Evolutionary conservation across 1,140 invertebrate species (phyloP), one percentile per base, ranked within the genome.

Genomic region (Campoletis sonorensis): DNA sequence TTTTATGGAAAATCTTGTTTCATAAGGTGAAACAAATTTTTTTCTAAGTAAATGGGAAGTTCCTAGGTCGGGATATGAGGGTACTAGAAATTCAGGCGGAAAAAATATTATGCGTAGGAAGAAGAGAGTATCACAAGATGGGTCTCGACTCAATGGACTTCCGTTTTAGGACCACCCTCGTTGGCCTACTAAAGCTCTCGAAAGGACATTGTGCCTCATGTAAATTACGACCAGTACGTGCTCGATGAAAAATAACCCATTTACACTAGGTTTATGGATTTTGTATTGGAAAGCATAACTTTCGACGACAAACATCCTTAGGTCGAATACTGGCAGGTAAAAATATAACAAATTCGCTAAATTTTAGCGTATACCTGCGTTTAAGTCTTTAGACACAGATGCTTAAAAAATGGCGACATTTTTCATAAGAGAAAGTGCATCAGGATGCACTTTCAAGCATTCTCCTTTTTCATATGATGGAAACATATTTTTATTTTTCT

Each of bases 131-230:
- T 30, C 4, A 70, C 49, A 70, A 49, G 40, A 68, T 49, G 23
- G 54, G 70, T 27, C 71, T 58, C 30, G 16, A 40, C 68, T 82
- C 82, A 81, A 80, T 85, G 64, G 82, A 85, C 84, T 85, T 85
- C 82, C 82, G 70, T 81, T 51, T 51, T 73, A 15, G 71, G 75
- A 85, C 81, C 84, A 85, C 84, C 85, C 82, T 72, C 76, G 11
- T 45, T 70, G 64, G 37, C 61, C 58, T 64, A 33, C 18, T 67
- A 40, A 64, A 79, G 61, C 58, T 67, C 67, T n/a, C 16, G 1
- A 58, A 21, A 21, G 5, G 18, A 58, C 18, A 58, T 23, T 58
- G 18, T 58, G 21, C 21, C 18, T 23, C 3, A 7, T n/a, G 21
- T 58, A 21, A 5, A 5, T 5, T 10, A 58, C 54, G 54, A n/a